Conservation (phyloP, 2,113 vertebrate species). For the Heterotilapia buettikoferi region DNA sequence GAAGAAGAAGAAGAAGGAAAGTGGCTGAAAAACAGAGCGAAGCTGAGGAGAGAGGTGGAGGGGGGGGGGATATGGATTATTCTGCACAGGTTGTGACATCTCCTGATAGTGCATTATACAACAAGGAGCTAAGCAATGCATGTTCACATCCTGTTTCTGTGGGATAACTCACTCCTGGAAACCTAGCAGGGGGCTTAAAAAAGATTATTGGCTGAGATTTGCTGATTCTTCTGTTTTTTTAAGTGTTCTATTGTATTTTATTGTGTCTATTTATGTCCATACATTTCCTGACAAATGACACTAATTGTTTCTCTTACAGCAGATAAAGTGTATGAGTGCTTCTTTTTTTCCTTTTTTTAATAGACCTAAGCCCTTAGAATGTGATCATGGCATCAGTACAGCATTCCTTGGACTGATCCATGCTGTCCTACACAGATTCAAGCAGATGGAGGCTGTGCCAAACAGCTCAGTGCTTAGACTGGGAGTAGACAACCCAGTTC, state of each 20-base stretch:
- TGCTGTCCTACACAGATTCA: slow-evolving; percentile 43
- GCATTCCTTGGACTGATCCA: slow-evolving; percentile 49
- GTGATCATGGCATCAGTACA: slow-evolving; percentile 28
- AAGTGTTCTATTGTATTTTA: not conserved
- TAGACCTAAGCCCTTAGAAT: slow-evolving; percentile 18
- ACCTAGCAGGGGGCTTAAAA: not conserved
- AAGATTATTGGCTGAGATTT: not conserved
- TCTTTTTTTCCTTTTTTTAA: not conserved
- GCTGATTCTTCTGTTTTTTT: not conserved
- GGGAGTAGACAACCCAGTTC: slow-evolving; percentile 37
- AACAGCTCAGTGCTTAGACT: slow-evolving; percentile 38
- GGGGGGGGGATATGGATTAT: slow-evolving; percentile 42
- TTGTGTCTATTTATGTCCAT: not conserved
- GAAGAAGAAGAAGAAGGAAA: not conserved
- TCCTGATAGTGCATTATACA: slow-evolving; percentile 49
- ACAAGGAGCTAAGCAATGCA: slow-evolving; percentile 18
- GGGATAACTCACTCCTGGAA: slow-evolving; percentile 11
- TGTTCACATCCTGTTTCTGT: slow-evolving; percentile 16
- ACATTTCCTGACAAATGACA: not conserved
- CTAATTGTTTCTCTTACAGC: not conserved
- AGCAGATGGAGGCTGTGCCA: slow-evolving; percentile 44
- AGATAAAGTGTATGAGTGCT: not conserved
- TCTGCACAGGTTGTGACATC: slow-evolving; percentile 52
- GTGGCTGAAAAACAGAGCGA: slow-evolving; percentile 6
- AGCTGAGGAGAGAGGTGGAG: not conserved